These are phyloP conservation scores for Acrocephalus scirpaceus DNA, from an alignment of 2,797 vertebrate genomes.

Conservation along the genomic window DNA sequence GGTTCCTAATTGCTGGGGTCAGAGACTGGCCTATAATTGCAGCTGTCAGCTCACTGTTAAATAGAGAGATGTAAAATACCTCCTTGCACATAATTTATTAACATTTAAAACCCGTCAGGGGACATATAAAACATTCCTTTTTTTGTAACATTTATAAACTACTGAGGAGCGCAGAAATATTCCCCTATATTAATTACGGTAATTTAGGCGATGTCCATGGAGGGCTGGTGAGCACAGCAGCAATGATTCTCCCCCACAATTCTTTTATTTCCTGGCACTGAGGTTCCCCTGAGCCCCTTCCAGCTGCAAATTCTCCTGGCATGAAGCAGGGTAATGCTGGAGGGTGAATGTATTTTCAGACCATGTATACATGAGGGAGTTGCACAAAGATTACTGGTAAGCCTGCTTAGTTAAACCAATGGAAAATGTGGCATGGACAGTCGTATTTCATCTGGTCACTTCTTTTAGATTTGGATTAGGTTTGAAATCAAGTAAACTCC, in stretches of 20 bases:
- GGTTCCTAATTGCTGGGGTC: slow-evolving; percentile 5
- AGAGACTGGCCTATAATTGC: slow-evolving; percentile 41
- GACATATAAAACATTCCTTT: slow-evolving; percentile 55
- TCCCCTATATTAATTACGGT: slow-evolving; percentile 54
- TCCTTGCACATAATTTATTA: slow-evolving; percentile 62
- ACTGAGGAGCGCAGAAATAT: slow-evolving; percentile 17
- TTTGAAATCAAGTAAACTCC: slow-evolving; percentile 42
- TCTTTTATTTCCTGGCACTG: slow-evolving; percentile 28
- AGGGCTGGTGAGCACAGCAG: not conserved
- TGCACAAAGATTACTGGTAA: slow-evolving; percentile 26
- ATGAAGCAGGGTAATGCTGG: not conserved
- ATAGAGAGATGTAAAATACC: slow-evolving; percentile 55
- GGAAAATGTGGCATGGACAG: not conserved
- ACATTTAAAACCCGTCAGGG: slow-evolving; percentile 59
- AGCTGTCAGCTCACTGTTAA: slow-evolving; percentile 61
- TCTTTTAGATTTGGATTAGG: slow-evolving; percentile 38
- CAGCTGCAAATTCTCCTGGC: slow-evolving; percentile 43
- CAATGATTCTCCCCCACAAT: not conserved
- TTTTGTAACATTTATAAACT: slow-evolving; percentile 68
- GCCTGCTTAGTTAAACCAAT: slow-evolving; percentile 28
- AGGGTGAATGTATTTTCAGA: slow-evolving; percentile 36
- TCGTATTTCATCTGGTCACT: slow-evolving; percentile 12
- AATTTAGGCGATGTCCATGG: slow-evolving; percentile 23
- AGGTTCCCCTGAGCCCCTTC: slow-evolving; percentile 8
- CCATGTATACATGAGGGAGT: slow-evolving; percentile 20